phyloP scores from a whole-genome alignment of 2,797 vertebrate genomes.

The Cetoscarus ocellatus region DNA sequence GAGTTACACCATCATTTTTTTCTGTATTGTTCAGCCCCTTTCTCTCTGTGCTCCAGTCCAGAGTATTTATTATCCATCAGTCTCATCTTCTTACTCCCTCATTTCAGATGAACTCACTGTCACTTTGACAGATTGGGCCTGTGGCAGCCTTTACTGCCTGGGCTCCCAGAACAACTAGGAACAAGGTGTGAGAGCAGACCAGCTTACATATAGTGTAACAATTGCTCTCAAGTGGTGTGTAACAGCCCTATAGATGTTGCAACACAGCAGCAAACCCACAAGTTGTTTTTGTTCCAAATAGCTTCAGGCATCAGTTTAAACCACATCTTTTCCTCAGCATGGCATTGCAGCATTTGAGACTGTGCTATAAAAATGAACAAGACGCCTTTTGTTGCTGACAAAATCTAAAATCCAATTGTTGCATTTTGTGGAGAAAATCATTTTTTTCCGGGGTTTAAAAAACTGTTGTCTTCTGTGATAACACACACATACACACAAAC shows the following conservation, averaged over 20 bases:
- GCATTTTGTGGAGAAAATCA: too few relatives aligned
- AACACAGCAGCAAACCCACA: background rate
- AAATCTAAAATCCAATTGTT: background rate
- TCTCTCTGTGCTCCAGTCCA: background rate
- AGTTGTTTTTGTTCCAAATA: background rate
- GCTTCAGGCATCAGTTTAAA: background rate
- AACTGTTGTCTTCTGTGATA: too few relatives aligned
- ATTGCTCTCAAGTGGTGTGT: background rate
- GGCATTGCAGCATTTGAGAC: too few relatives aligned
- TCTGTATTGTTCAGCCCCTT: too few relatives aligned
- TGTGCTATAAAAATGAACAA: too few relatives aligned
- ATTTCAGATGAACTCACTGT: constrained; percentile 36
- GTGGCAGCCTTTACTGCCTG: background rate
- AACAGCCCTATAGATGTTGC: background rate
- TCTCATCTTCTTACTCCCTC: constrained; percentile 34
- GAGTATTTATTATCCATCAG: constrained; percentile 32
- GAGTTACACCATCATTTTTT: too few relatives aligned
- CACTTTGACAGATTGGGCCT: constrained; percentile 20
- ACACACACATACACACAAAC: too few relatives aligned
- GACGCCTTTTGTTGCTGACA: background rate
- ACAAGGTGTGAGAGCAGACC: background rate
- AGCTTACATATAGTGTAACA: background rate
- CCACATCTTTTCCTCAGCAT: too few relatives aligned
- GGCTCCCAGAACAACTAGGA: background rate
- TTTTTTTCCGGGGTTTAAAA: too few relatives aligned